Percentiles rank a stretch among this genome's conserved stretches.
These are phyloP conservation scores for Coendou prehensilis DNA, from an alignment of 2,797 vertebrate genomes.

Conservation along the genomic window DNA sequence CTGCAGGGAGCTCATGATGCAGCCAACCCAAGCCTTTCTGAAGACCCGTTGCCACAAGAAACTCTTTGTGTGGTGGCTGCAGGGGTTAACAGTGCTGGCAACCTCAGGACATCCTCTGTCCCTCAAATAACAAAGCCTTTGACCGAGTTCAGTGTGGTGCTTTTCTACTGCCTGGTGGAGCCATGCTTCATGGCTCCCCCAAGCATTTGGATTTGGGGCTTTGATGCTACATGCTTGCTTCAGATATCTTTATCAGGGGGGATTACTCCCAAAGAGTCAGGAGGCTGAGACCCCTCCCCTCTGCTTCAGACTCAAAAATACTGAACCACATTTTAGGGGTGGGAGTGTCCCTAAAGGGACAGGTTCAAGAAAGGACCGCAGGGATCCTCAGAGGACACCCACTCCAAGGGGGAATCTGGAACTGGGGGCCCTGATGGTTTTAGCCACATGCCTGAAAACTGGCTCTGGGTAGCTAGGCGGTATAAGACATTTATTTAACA, in stretches of 20 bases:
- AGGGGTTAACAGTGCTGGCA: neutral
- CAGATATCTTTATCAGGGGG: neutral
- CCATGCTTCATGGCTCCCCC: neutral
- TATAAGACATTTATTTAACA: fast-evolving
- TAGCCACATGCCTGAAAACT: fast-evolving
- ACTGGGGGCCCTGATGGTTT: neutral
- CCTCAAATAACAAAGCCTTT: neutral
- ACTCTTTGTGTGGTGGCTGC: neutral
- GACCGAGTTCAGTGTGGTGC: neutral
- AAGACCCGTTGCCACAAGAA: neutral
- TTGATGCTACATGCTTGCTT: neutral
- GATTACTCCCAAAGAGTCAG: neutral
- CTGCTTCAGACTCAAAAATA: neutral
- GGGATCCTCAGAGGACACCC: neutral
- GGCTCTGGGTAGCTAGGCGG: neutral
- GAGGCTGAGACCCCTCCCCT: neutral
- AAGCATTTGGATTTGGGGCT: neutral
- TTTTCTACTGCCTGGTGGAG: neutral
- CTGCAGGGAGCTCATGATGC: fast-evolving
- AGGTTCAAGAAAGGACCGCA: neutral
- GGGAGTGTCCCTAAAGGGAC: neutral
- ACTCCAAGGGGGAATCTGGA: too few species aligned
- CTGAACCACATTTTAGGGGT: neutral
- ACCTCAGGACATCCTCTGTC: fast-evolving
- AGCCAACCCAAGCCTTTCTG: too few species aligned